Base-by-base conservation (phyloP, 2,888 invertebrate species). In the Tuberolachnus salignus region DNA sequence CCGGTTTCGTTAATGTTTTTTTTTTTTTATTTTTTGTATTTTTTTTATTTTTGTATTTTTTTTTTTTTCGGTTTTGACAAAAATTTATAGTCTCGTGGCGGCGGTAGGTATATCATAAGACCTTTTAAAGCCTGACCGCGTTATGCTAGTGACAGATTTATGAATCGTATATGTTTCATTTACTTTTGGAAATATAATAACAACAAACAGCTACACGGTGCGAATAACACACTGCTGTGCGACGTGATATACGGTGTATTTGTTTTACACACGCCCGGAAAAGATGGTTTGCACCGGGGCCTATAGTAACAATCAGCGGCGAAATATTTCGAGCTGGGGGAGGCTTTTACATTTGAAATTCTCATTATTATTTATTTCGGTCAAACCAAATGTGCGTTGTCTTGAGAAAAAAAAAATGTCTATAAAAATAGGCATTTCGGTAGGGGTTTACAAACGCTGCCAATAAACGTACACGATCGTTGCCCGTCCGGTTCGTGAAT, bases 111-210 rank as follows among this genome's bases (percentile, higher is more conserved):
- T 34, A 34, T 6, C 6, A 34, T 34, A 78, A 78, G 75, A 78
- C 75, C 75, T 67, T 78, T 78, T 78, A 78, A 66, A 59, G 67
- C 75, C 75, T 75, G 75, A 67, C 57, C 66, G 67, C 75, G 75
- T 67, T 57, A 78, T 69, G 67, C 75, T 59, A 49, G 67, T 67
- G 75, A 69, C 75, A 78, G 75, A 78, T 78, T 78, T 78, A 78
- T 78, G 75, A 78, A 78, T 69, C 75, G 67, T 78, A 42, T 75
- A 44, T 67, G 75, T 78, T 78, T 78, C 75, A 78, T 78, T 78
- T 78, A 67, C 75, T 78, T 49, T 34, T 14, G 59, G 67, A 78
- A 78, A 78, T 78, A 67, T 67, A 67, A 78, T 78, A 78, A 78
- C 53, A 49, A 78, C 59, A 67, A 53, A 55, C 44, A n/a, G 66